These are phyloP conservation scores for Geophilus truncorum DNA, from an alignment of 2,888 invertebrate species.

Conservation along the genomic window DNA sequence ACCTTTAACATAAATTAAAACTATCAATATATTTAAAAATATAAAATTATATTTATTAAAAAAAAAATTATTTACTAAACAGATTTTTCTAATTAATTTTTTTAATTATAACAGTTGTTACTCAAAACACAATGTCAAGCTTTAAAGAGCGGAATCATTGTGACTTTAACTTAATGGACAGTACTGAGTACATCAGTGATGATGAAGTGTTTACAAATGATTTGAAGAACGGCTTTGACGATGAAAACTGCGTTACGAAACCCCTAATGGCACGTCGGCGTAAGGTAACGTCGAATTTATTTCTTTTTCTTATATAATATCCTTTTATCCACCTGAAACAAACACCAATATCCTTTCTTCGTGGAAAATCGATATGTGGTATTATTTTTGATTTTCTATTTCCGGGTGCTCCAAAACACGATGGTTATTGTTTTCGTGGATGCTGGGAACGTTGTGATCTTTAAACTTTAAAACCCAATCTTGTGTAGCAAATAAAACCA, in stretches of 20 bases:
- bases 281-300: slow-evolving; percentile 46
- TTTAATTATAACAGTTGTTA: neutral
- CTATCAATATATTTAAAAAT: neutral
- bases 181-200: slow-evolving; percentile 60
- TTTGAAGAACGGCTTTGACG: slow-evolving; percentile 55
- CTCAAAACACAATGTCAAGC: neutral
- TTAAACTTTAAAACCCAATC: no score
- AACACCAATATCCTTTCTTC: no score
- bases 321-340: no score
- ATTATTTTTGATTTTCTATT: no score
- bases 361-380: no score
- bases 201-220: slow-evolving; percentile 72
- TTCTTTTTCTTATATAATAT: no score
- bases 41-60: no score
- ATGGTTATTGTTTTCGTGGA: no score
- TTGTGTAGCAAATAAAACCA: no score
- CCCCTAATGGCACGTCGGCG: slow-evolving; percentile 69
- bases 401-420: no score
- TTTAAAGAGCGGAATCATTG: slow-evolving; percentile 30
- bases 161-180: slow-evolving; percentile 60
- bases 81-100: neutral
- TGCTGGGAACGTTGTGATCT: no score
- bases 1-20: neutral
- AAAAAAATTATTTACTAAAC: neutral
- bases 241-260: slow-evolving; percentile 64